These are phyloP conservation scores for Echinometra lucunter DNA, from an alignment of 53 echinoderm and acorn worm species.

Conservation along the genomic window DNA sequence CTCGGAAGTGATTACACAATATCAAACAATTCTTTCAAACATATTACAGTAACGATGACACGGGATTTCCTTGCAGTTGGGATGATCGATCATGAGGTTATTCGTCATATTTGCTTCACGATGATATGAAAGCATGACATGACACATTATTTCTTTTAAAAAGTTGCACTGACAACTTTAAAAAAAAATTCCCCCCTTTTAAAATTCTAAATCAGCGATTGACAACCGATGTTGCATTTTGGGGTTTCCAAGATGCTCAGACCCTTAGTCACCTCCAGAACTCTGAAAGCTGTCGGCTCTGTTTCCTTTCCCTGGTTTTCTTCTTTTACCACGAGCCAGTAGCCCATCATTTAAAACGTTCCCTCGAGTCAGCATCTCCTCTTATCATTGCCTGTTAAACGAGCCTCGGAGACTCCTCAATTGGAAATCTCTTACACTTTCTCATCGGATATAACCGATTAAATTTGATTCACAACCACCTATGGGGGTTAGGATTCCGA, in stretches of 20 bases:
- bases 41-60: too few species aligned
- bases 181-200: too few species aligned
- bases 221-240: not conserved
- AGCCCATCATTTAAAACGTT: slow-evolving; percentile 41
- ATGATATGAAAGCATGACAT: too few species aligned
- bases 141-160: too few species aligned
- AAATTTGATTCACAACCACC: slow-evolving; percentile 43
- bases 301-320: not conserved
- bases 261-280: not conserved
- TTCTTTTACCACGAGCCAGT: not conserved
- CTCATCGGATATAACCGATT: slow-evolving; percentile 47
- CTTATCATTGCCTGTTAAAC: slow-evolving; percentile 21
- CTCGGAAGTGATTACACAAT: too few species aligned
- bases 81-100: too few species aligned
- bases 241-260: not conserved
- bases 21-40: too few species aligned
- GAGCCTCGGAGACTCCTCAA: not conserved
- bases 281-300: not conserved
- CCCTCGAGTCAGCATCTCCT: not conserved
- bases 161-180: too few species aligned
- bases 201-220: not conserved
- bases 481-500: slow-evolving; percentile 1
- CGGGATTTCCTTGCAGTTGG: too few species aligned
- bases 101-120: too few species aligned
- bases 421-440: not conserved